These are phyloP conservation scores for Acheta domesticus DNA, from an alignment of 2,888 invertebrate genomes.

Conservation along the genomic window DNA sequence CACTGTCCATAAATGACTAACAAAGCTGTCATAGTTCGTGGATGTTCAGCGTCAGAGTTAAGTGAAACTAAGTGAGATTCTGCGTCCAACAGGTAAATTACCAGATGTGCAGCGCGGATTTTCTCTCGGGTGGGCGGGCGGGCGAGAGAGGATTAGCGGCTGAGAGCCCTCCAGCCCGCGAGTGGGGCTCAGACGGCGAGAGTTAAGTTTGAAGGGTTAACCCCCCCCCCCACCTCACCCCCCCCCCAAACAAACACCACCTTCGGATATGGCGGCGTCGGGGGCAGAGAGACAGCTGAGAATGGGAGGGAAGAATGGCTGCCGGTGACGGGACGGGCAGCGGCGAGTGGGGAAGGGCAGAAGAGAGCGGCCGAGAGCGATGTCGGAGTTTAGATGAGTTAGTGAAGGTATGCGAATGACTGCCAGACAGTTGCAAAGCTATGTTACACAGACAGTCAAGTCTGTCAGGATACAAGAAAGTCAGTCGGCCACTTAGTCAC, in stretches of 20 bases:
- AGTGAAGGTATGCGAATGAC: no score
- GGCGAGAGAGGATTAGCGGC: neutral
- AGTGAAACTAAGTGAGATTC: neutral
- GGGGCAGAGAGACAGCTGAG: neutral
- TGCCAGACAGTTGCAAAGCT: no score
- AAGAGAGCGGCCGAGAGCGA: no score
- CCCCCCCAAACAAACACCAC: neutral
- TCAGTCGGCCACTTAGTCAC: no score
- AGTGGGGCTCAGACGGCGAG: neutral
- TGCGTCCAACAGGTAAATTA: slow-evolving; percentile 6
- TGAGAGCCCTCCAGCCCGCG: neutral
- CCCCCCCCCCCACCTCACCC: neutral
- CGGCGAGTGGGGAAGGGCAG: no score
- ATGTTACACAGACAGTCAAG: no score
- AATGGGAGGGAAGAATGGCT: no score
- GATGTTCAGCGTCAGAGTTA: neutral
- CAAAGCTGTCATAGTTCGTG: no score
- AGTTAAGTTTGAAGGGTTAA: slow-evolving; percentile 4
- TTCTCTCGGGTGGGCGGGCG: neutral
- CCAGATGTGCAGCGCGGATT: neutral
- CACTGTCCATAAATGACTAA: no score
- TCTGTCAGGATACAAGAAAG: no score
- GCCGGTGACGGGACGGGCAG: no score
- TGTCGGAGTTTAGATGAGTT: no score
- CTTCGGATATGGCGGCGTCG: neutral